Evolutionary conservation across 2,888 invertebrate genomes (phyloP).

Genomic region (Apamea crenata): DNA sequence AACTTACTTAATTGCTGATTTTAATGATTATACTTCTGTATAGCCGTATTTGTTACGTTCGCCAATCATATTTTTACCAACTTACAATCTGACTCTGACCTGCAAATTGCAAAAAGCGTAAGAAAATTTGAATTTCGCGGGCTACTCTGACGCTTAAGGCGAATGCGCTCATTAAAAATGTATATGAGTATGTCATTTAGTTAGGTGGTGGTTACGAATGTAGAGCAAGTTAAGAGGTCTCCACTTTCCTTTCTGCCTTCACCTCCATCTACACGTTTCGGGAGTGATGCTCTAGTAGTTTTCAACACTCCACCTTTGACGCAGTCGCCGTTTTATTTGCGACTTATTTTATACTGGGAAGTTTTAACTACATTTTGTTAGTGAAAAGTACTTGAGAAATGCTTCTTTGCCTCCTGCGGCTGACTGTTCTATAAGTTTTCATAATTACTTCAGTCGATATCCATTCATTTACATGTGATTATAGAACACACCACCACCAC

Average conservation of each 20-base stretch:
- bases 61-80: background rate
- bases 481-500: background rate
- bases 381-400: background rate
- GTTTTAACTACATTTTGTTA: conserved; percentile 7
- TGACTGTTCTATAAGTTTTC: background rate
- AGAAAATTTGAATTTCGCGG: background rate
- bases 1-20: background rate
- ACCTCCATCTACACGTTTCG: conserved; percentile 63
- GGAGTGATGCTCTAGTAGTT: conserved; percentile 44
- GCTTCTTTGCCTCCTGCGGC: background rate
- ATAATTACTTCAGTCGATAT: background rate
- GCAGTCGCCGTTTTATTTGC: conserved; percentile 9
- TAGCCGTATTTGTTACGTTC: background rate
- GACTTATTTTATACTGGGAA: background rate
- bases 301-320: conserved; percentile 25
- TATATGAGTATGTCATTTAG: conserved; percentile 74
- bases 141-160: conserved; percentile 43
- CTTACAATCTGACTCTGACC: background rate
- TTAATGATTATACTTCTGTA: background rate
- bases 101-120: background rate
- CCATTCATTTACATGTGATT: background rate
- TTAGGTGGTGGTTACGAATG: conserved; percentile 72
- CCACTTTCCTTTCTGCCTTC: conserved; percentile 70
- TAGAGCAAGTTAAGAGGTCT: conserved; percentile 76
- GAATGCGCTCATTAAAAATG: conserved; percentile 79